phyloP scores from a whole-genome alignment of 2,888 invertebrate genomes.

The Drosophila picticornis region DNA sequence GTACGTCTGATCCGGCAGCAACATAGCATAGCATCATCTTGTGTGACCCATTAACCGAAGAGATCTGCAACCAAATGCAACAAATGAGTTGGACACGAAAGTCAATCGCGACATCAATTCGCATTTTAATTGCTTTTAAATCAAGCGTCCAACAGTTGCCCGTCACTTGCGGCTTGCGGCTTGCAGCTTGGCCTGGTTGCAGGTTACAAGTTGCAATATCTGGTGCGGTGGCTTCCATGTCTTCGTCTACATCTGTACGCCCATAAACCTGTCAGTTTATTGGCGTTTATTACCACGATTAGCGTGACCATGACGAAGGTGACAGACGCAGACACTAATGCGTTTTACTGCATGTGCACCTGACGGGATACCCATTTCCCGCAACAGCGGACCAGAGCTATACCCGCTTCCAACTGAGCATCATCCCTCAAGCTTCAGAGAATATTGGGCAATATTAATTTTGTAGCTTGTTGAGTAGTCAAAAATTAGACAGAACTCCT shows the following conservation, averaged over 20 bases:
- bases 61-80: slow-evolving; percentile 34
- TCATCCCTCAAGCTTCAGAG: not conserved
- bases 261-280: slow-evolving; percentile 81
- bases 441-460: not conserved
- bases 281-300: slow-evolving; percentile 79
- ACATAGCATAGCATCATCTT: slow-evolving; percentile 85
- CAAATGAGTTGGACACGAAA: slow-evolving; percentile 50
- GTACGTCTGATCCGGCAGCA: slow-evolving; percentile 93
- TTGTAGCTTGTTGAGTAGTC: not conserved
- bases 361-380: slow-evolving; percentile 19
- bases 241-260: slow-evolving; percentile 45
- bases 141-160: slow-evolving; percentile 57
- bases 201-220: slow-evolving; percentile 3
- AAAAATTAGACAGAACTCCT: not conserved
- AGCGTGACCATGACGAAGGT: slow-evolving; percentile 82
- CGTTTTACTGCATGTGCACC: slow-evolving; percentile 65
- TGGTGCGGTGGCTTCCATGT: slow-evolving; percentile 60
- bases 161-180: slow-evolving; percentile 4
- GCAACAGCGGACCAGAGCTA: not conserved
- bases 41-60: slow-evolving; percentile 63
- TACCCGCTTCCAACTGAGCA: not conserved
- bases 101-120: slow-evolving; percentile 77
- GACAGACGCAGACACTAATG: slow-evolving; percentile 81
- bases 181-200: slow-evolving; percentile 3
- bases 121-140: slow-evolving; percentile 78